Evolutionary conservation across 2,888 invertebrate genomes (phyloP), one percentile per base, ranked within the genome.

Genomic region (Macropis europaea): DNA sequence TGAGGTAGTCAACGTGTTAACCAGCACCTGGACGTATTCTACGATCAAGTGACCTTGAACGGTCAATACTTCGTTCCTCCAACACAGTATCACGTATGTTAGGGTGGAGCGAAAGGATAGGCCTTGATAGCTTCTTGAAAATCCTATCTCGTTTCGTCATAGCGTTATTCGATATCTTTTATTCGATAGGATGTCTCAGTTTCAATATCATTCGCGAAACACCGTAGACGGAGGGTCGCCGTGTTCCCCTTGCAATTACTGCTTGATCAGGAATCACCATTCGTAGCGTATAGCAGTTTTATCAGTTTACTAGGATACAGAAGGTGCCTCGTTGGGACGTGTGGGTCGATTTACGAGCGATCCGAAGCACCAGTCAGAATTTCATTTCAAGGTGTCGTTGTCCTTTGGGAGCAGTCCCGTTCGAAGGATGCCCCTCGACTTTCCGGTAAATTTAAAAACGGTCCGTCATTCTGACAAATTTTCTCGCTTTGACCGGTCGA

Each of bases 401-500:
- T 79, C 79, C 77, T 64, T 36, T 38, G 77, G 75, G 79, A 75
- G 45, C 59, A 64, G 54, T 72, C 43, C 24, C 3, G 6, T 26
- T 17, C 30, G 30, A n/a, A n/a, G 43, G 48, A 19, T 6, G 40
- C 28, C 38, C 17, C 13, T 11, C 17, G 61, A 26, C 45, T 45
- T 61, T 52, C 59, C 48, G 52, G 48, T 48, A 47, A 77, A 79
- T 73, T 77, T 71, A 70, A 80, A 68, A 53, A 42, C 61, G 15
- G 61, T 57, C 54, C 63, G 60, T 67, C 67, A 56, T 62, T 60
- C 57, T 61, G 73, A 78, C 73, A 66, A 76, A 80, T 80, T 67
- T 69, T 53, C 42, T n/a, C 48, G 34, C 57, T 6, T 43, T 28
- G 45, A 28, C 26, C 48, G 19, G 40, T 47, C 9, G 43, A 53